Base-by-base conservation (phyloP, 2,888 invertebrate species). In the Chalcis sispes region DNA sequence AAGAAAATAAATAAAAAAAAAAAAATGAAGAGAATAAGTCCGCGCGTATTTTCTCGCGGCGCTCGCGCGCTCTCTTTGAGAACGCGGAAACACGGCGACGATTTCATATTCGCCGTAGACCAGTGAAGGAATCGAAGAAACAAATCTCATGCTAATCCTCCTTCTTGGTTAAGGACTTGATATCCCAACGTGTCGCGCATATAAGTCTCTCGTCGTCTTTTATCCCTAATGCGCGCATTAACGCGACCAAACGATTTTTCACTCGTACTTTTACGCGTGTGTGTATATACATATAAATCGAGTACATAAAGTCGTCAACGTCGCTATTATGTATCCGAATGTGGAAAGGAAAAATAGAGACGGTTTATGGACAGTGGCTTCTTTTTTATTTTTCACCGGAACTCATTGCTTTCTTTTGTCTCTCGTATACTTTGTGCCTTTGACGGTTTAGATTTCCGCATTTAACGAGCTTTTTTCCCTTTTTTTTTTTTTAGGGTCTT, bases 221-320 rank as follows among this genome's bases (percentile, higher is more conserved):
- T 67, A 32, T 5, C 42, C n/a, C 64, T 71, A 64, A 72, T 65
- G 64, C 65, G 64, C 65, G 58, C 72, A 73, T 67, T 73, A 73
- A 73, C 73, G 73, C 67, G 42, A n/a, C n/a, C n/a, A n/a, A n/a
- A 32, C 67, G 54, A 67, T 73, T 73, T 66, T 73, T 66, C 73
- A 73, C 50, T 56, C 56, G 40, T n/a, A n/a, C n/a, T n/a, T n/a
- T n/a, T n/a, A n/a, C n/a, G n/a, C n/a, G n/a, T n/a, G n/a, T n/a
- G n/a, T n/a, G n/a, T n/a, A n/a, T n/a, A n/a, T n/a, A n/a, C n/a
- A n/a, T n/a, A n/a, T n/a, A n/a, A n/a, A 15, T n/a, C 46, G 13
- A 13, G 48, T 29, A 36, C 64, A 72, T 72, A 72, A 72, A 72
- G 72, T 64, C 58, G 58, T 72, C 72, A 72, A 65, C 58, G 61